Percentiles rank a stretch among this genome's conserved stretches.
Evolutionary conservation across 2,797 vertebrate genomes (phyloP).

Genomic region (Coranthus polyacanthus): DNA sequence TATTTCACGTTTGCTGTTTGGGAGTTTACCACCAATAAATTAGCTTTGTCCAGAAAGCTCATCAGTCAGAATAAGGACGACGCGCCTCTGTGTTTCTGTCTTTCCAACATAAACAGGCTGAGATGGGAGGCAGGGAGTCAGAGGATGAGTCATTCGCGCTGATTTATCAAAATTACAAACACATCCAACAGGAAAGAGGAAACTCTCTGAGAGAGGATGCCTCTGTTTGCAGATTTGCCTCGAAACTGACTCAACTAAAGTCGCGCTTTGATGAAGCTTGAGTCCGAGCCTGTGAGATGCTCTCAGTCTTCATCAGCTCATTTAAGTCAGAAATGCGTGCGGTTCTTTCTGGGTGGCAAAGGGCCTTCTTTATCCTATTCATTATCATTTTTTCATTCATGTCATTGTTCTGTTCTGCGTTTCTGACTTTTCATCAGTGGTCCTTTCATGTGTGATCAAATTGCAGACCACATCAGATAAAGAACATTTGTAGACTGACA

Average conservation of each 20-base stretch:
- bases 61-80: neutral
- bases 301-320: neutral
- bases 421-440: slow-evolving; percentile 35
- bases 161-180: slow-evolving; percentile 38
- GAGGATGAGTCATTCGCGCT: slow-evolving; percentile 28
- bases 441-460: slow-evolving; percentile 46
- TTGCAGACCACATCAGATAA: slow-evolving; percentile 59
- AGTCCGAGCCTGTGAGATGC: no score
- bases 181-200: slow-evolving; percentile 24
- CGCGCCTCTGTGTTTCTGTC: slow-evolving; percentile 1
- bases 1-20: neutral
- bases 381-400: slow-evolving; percentile 11
- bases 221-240: neutral
- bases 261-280: neutral
- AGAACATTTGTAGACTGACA: slow-evolving; percentile 10
- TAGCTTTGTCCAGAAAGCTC: neutral
- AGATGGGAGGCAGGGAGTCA: slow-evolving; percentile 17
- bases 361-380: neutral
- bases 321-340: neutral
- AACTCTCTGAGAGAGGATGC: slow-evolving; percentile 1
- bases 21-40: slow-evolving; percentile 16
- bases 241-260: neutral
- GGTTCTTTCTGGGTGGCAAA: slow-evolving; percentile 18
- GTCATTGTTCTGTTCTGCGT: slow-evolving; percentile 10
- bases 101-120: slow-evolving; percentile 13